A percentile compares a stretch with the other conserved stretches of the same genome.
Conservation (phyloP, 2,113 vertebrate genomes). For the Nannobrachium achirus region DNA sequence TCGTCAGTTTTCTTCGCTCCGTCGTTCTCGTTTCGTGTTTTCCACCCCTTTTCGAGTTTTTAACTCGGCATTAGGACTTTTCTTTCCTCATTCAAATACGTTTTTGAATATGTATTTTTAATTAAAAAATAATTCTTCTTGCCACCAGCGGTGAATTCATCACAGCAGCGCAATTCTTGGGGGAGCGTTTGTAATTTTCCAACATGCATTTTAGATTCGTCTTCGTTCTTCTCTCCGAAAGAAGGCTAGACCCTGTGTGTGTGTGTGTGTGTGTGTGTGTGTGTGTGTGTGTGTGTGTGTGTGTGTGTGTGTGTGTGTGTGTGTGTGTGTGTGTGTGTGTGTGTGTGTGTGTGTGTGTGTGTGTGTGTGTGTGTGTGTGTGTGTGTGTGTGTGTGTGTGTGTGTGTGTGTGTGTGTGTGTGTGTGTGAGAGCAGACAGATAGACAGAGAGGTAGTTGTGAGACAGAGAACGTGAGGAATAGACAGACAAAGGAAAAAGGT, state of each 20-base stretch:
- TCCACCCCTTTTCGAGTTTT: not conserved
- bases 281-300: conserved; percentile 16
- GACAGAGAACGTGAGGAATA: not conserved
- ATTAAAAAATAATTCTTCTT: not conserved
- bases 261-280: conserved; percentile 18
- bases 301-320: conserved; percentile 20
- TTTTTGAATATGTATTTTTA: not conserved
- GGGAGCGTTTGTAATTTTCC: not conserved
- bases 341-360: conserved; percentile 12
- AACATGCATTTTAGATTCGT: not conserved
- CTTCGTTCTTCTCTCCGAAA: conserved; percentile 1
- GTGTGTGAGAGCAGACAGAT: not conserved
- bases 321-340: conserved; percentile 14
- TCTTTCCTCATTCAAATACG: not conserved
- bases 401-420: not conserved
- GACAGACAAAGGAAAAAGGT: not conserved
- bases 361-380: not conserved
- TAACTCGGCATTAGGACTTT: not conserved
- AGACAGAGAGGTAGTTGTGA: not conserved
- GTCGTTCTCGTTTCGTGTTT: too few relatives aligned
- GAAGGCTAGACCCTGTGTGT: not conserved
- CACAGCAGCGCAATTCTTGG: not conserved
- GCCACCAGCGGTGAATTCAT: not conserved
- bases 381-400: not conserved
- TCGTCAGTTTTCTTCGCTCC: too few relatives aligned